phyloP scores from a whole-genome alignment of 2,888 invertebrate species.

The Xestia ashworthii region DNA sequence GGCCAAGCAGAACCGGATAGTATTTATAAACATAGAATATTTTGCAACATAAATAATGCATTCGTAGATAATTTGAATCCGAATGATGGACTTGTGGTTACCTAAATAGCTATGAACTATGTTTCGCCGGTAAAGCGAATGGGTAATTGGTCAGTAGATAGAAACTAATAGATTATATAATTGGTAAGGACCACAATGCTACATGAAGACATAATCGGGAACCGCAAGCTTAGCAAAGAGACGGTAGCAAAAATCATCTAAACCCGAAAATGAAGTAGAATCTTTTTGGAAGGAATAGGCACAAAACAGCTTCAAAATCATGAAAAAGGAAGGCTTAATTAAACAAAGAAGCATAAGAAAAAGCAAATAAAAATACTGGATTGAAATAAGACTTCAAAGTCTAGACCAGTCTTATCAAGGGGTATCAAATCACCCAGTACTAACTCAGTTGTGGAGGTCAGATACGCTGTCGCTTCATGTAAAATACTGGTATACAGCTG shows the following conservation, averaged over 20 bases:
- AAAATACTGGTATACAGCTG: too few species aligned
- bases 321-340: not conserved
- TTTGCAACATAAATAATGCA: constrained; percentile 37
- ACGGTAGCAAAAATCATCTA: not conserved
- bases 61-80: constrained; percentile 1
- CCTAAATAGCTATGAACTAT: not conserved
- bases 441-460: too few species aligned
- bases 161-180: constrained; percentile 1
- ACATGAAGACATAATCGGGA: not conserved
- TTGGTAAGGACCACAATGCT: constrained; percentile 5
- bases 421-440: too few species aligned
- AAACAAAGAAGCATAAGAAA: not conserved
- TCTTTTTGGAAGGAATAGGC: not conserved
- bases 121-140: constrained; percentile 2
- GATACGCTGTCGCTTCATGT: too few species aligned
- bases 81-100: constrained; percentile 1
- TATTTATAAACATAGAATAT: constrained; percentile 26
- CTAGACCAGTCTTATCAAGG: too few species aligned
- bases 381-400: too few species aligned
- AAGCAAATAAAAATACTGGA: not conserved
- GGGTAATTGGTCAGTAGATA: constrained; percentile 12
- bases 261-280: not conserved
- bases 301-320: not conserved
- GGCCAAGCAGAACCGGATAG: constrained; percentile 53
- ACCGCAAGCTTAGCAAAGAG: not conserved